Evolutionary conservation across 2,888 invertebrate genomes (phyloP).

Genomic region (Odontocolon sp.): DNA sequence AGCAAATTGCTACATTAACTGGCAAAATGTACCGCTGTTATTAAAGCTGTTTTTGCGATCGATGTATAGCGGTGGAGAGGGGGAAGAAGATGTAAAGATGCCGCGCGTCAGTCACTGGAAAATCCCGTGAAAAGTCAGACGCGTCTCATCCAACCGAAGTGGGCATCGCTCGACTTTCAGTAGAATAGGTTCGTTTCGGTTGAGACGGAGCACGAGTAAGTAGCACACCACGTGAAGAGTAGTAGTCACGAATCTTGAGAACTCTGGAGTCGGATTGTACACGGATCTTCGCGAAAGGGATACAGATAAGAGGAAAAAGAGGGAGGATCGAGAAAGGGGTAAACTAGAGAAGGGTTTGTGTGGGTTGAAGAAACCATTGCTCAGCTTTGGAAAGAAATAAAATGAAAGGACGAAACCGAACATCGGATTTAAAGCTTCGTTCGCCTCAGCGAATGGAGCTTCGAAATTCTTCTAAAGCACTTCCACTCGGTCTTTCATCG

Average conservation of each 20-base stretch:
- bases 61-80: neutral
- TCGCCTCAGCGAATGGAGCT: slow-evolving; percentile 9
- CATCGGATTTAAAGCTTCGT: slow-evolving; percentile 24
- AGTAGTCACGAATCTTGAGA: slow-evolving; percentile 27
- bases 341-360: neutral
- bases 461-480: slow-evolving; percentile 9
- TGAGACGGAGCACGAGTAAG: slow-evolving; percentile 37
- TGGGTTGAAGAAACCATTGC: neutral
- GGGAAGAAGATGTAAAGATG: neutral
- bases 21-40: neutral
- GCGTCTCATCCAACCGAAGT: slow-evolving; percentile 13
- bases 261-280: slow-evolving; percentile 9
- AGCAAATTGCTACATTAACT: slow-evolving; percentile 1
- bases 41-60: neutral
- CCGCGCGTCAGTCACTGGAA: slow-evolving; percentile 7
- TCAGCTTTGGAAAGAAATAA: neutral
- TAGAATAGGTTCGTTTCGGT: slow-evolving; percentile 56
- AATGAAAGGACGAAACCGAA: slow-evolving; percentile 9
- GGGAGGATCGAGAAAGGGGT: neutral
- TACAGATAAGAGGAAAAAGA: slow-evolving; percentile 2
- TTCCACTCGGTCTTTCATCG: neutral
- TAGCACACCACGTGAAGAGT: slow-evolving; percentile 3
- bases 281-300: slow-evolving; percentile 19
- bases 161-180: slow-evolving; percentile 23
- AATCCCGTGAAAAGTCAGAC: slow-evolving; percentile 15